Percentiles rank a stretch among this genome's conserved stretches.
phyloP scores from a whole-genome alignment of 2,113 vertebrate genomes.

The Callopanchax toddi region DNA sequence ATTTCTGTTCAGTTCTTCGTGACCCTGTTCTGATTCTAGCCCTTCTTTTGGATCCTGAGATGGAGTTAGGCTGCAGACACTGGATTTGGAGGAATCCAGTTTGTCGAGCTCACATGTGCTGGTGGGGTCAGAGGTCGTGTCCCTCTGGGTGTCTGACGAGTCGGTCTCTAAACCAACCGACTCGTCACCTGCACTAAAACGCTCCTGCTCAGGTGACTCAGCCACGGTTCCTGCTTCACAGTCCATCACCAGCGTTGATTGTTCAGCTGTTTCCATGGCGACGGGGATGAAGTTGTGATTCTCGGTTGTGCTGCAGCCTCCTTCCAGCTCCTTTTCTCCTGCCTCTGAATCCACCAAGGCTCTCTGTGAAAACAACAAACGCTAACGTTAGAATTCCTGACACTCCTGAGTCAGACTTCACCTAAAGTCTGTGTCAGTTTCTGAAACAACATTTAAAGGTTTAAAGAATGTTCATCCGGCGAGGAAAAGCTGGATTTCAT shows the following conservation, averaged over 20 bases:
- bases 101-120: slow-evolving; percentile 25
- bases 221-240: slow-evolving; percentile 67
- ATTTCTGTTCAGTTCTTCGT: slow-evolving; percentile 73
- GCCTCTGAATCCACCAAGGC: slow-evolving; percentile 54
- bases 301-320: slow-evolving; percentile 67
- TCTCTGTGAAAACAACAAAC: slow-evolving; percentile 63
- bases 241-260: slow-evolving; percentile 63
- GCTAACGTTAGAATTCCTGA: no score
- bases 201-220: slow-evolving; percentile 59
- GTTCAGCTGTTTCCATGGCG: slow-evolving; percentile 82
- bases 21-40: slow-evolving; percentile 50
- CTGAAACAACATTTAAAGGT: no score
- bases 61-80: slow-evolving; percentile 17
- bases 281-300: slow-evolving; percentile 68
- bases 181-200: slow-evolving; percentile 47
- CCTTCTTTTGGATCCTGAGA: slow-evolving; percentile 54
- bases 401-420: no score
- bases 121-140: slow-evolving; percentile 40
- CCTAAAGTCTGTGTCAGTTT: no score
- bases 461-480: no score
- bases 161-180: slow-evolving; percentile 45
- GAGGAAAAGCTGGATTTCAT: neutral
- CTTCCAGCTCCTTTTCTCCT: slow-evolving; percentile 70
- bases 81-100: slow-evolving; percentile 21
- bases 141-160: slow-evolving; percentile 27